Evolutionary conservation across 2,797 vertebrate species (phyloP), one percentile per base, ranked within the genome.

Genomic region (Alfaro cultratus): DNA sequence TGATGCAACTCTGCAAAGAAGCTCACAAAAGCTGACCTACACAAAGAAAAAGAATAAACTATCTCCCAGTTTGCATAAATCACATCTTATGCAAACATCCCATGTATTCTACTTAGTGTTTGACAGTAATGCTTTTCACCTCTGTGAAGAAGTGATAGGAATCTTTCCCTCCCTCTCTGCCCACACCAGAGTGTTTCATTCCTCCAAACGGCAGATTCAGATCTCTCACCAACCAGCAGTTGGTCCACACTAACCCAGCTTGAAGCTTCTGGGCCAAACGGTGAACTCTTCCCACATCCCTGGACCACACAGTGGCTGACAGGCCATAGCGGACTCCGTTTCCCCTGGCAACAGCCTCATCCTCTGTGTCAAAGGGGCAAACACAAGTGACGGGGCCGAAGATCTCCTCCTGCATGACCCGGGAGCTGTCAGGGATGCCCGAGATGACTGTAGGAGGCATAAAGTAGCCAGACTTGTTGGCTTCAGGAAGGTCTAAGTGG

Each of bases 61-160:
- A 2, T 71, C 12, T n/a, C 23, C 41, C 68, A 6, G 45, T 29
- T 21, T 71, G 8, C 41, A 23, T 11, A 26, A 41, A 16, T 39
- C 23, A 6, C 15, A 45, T 75, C 26, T 43, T 45, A 23, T 73
- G 26, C 53, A 49, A n/a, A 43, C 77, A 15, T 29, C 41, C 39
- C 7, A 2, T 47, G 39, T 12, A 16, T 21, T 10, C 26, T 26
- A 0, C 23, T 98, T 89, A 98, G 91, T 99, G 94, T 93, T 99
- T 98, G 89, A 99, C 87, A 0, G 97, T 97, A 87, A 99, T 90
- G 1, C 95, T 97, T 95, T 99, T 99, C 76, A 99, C 95, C 91
- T 99, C 99, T 0, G 98, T 99, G 91, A 99, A 99, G 93, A 99
- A 99, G 80, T 98, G 95, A 0, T 97, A 98, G 1, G 98, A 99